A percentile compares a stretch with the other conserved stretches of the same genome.
Conservation (phyloP, 2,797 vertebrate species). For the Lepidocolaptes lacrymiger region DNA sequence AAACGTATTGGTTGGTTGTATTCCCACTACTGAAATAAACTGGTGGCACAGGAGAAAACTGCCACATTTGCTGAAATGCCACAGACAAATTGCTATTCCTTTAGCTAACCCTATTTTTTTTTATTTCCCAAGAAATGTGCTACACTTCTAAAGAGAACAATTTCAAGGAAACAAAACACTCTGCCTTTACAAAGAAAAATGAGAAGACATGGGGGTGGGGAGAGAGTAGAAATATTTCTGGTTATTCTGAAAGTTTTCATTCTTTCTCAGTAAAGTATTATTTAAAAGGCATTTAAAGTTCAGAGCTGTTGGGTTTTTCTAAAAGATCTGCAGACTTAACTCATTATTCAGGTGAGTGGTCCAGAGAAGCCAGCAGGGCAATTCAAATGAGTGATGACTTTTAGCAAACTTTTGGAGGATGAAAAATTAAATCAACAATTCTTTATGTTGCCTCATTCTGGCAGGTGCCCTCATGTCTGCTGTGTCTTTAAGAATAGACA, state of each 20-base stretch:
- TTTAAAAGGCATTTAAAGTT: background rate
- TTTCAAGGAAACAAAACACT: background rate
- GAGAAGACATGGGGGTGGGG: background rate
- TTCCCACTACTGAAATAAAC: conserved; percentile 54
- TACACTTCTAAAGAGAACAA: conserved; percentile 28
- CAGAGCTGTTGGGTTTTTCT: background rate
- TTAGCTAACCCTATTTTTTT: conserved; percentile 40
- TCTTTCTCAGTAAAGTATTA: background rate
- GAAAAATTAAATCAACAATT: background rate
- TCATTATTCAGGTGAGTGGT: background rate
- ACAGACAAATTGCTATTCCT: conserved; percentile 55
- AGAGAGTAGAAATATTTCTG: background rate
- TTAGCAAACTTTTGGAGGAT: background rate
- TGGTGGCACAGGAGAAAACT: conserved; percentile 35
- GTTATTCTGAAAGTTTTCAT: background rate
- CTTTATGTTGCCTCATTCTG: background rate
- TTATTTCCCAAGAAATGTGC: conserved; percentile 32
- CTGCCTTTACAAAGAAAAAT: conserved; percentile 36
- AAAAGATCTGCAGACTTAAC: background rate
- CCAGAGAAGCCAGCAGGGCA: background rate
- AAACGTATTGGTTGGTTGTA: conserved; percentile 21
- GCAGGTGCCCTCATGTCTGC: background rate
- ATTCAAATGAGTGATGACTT: background rate
- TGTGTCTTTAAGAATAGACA: background rate
- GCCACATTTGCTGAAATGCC: conserved; percentile 24